phyloP scores from a whole-genome alignment of 1,140 invertebrate genomes.

The Vanessa tameamea region DNA sequence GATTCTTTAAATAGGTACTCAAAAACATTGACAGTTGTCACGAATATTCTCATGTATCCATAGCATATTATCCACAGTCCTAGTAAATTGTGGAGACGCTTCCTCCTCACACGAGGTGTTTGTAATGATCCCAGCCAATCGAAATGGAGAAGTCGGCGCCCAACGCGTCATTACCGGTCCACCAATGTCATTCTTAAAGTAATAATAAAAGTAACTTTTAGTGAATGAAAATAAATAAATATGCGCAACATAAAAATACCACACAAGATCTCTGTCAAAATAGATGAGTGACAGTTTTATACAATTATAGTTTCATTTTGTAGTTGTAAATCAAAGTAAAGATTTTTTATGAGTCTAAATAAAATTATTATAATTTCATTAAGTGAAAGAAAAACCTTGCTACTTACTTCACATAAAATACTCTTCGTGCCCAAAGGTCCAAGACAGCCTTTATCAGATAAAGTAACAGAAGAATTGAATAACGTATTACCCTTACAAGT shows the following conservation, averaged over 20 bases:
- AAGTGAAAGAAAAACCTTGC: background rate
- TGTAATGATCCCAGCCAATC: slow-evolving; percentile 39
- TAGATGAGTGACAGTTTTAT: too few relatives aligned
- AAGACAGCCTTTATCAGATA: slow-evolving; percentile 33
- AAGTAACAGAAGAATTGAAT: slow-evolving; percentile 5
- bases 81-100: slow-evolving; percentile 83
- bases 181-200: slow-evolving; percentile 75
- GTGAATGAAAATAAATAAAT: too few relatives aligned
- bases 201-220: background rate
- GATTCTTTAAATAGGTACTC: background rate
- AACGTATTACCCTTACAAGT: slow-evolving; percentile 9
- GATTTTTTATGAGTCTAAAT: too few relatives aligned
- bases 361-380: too few relatives aligned
- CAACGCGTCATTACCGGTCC: slow-evolving; percentile 59
- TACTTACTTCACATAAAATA: slow-evolving; percentile 25
- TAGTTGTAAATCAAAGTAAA: too few relatives aligned
- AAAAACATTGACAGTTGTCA: slow-evolving; percentile 81
- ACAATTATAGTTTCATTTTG: too few relatives aligned
- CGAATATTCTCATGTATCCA: slow-evolving; percentile 84
- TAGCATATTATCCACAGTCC: slow-evolving; percentile 80
- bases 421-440: slow-evolving; percentile 20
- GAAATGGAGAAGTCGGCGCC: slow-evolving; percentile 23
- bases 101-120: slow-evolving; percentile 50
- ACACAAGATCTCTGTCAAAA: too few relatives aligned
- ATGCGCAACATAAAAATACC: too few relatives aligned